A percentile compares a stretch with the other conserved stretches of the same genome.
Evolutionary conservation across 2,113 vertebrate species (phyloP).

Genomic region (Muntiacus muntjak): DNA sequence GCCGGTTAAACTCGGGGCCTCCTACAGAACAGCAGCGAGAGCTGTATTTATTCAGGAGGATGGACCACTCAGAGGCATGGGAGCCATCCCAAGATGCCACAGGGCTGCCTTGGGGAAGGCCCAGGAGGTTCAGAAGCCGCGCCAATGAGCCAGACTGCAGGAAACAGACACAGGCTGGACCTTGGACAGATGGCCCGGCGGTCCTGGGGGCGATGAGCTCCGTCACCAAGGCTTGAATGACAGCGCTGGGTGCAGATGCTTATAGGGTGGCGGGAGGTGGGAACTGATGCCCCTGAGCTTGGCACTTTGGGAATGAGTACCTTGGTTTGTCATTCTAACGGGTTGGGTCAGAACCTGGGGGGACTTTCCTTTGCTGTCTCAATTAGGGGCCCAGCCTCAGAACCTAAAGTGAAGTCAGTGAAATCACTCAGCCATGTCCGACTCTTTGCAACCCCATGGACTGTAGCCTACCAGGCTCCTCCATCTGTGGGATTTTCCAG

Average conservation of each 20-base stretch:
- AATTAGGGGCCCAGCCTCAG: not conserved
- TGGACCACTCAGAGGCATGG: not conserved
- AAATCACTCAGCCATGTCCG: not conserved
- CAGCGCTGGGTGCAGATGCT: not conserved
- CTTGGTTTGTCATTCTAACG: not conserved
- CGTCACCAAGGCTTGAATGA: not conserved
- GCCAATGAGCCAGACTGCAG: not conserved
- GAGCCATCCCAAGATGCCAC: rapidly evolving
- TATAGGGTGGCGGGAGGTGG: not conserved
- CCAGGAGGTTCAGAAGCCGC: not conserved
- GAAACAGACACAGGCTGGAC: not conserved
- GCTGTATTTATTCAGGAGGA: too few relatives aligned
- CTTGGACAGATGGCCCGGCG: rapidly evolving
- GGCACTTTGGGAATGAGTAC: not conserved
- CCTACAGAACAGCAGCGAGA: not conserved
- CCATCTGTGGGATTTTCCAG: not conserved
- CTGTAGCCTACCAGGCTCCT: not conserved
- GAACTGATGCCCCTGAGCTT: rapidly evolving
- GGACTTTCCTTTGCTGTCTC: not conserved
- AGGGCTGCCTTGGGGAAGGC: not conserved
- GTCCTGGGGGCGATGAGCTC: not conserved
- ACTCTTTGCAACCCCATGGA: not conserved
- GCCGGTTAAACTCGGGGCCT: rapidly evolving
- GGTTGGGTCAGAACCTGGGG: not conserved
- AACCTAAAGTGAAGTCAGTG: not conserved